phyloP scores from a whole-genome alignment of 37 sponge, comb jelly and placozoan genomes.

The Aphrocallistes beatrix region DNA sequence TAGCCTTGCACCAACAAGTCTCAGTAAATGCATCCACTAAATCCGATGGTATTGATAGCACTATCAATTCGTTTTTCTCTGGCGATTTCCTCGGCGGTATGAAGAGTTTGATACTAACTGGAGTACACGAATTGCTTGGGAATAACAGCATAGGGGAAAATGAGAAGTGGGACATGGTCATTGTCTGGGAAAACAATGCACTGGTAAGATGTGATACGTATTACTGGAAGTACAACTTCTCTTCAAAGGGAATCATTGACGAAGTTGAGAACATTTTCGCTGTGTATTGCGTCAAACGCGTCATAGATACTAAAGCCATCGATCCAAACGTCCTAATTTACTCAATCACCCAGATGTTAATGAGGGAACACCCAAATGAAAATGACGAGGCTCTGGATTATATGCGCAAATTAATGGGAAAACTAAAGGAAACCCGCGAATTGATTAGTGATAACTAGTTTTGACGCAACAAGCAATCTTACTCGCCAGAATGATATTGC shows the following conservation, averaged over 20 bases:
- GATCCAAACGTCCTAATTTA: slow-evolving; percentile 29
- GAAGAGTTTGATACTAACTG: neutral
- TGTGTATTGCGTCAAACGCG: slow-evolving; percentile 21
- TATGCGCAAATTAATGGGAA: too few relatives aligned
- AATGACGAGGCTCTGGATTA: too few relatives aligned
- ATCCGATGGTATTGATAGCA: neutral
- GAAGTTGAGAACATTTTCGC: slow-evolving; percentile 14
- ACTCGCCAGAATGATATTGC: too few relatives aligned
- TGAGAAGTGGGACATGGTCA: slow-evolving; percentile 20
- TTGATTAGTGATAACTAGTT: too few relatives aligned
- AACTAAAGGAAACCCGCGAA: too few relatives aligned
- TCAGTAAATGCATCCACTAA: too few relatives aligned
- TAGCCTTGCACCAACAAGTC: too few relatives aligned
- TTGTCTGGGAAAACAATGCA: slow-evolving; percentile 23
- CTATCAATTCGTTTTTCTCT: neutral
- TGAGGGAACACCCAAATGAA: too few relatives aligned
- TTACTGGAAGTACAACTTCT: slow-evolving; percentile 31
- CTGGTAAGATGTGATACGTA: slow-evolving; percentile 29
- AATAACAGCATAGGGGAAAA: slow-evolving; percentile 18
- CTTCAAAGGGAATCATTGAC: slow-evolving; percentile 14
- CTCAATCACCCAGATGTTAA: slow-evolving; percentile 17
- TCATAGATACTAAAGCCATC: slow-evolving; percentile 19
- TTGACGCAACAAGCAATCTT: too few relatives aligned
- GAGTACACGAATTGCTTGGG: neutral
- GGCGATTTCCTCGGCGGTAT: neutral